Evolutionary conservation across 2,797 vertebrate genomes (phyloP), one percentile per base, ranked within the genome.

Genomic region (Distichodus sexfasciatus): DNA sequence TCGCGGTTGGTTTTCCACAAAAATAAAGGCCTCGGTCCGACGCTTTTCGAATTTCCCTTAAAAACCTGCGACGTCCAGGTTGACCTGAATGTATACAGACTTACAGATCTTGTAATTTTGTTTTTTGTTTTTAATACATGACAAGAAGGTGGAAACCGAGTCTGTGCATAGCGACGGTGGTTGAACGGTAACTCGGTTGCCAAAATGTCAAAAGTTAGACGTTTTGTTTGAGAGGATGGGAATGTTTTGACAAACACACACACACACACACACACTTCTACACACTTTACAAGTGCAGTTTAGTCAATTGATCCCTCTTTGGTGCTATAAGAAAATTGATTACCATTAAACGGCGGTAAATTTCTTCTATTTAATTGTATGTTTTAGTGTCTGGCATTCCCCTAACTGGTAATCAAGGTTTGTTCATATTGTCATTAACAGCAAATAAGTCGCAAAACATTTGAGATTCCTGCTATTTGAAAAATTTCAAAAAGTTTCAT

Each of bases 61-160:
- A n/a, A 91, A 91, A 90, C 90, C 88, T 90, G 91, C 76, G 69
- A 87, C 79, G n/a, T 44, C 58, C 62, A 66, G 91, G 91, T 91
- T 90, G 87, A 91, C 87, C 83, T 92, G 91, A 92, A 92, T 92
- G 91, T 92, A 92, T 69, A 70, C 90, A 90, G 87, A 89, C 87
- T 87, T 85, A 74, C 70, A 81, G 87, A 87, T 86, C 84, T 84
- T 89, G 84, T 83, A 80, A 81, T n/a, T n/a, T n/a, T n/a, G n/a
- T n/a, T n/a, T n/a, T n/a, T n/a, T n/a, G n/a, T 87, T 89, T 89
- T 90, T 75, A 85, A 46, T 88, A 86, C 89, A 86, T 88, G 88
- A 86, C 43, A 38, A 65, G 86, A 89, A 85, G 87, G 87, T 90
- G 86, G n/a, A 91, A 88, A 86, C 81, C 87, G 86, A 89, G 86